Evolutionary conservation across 2,888 invertebrate species (phyloP).

Genomic region (Lochmaea crataegi): DNA sequence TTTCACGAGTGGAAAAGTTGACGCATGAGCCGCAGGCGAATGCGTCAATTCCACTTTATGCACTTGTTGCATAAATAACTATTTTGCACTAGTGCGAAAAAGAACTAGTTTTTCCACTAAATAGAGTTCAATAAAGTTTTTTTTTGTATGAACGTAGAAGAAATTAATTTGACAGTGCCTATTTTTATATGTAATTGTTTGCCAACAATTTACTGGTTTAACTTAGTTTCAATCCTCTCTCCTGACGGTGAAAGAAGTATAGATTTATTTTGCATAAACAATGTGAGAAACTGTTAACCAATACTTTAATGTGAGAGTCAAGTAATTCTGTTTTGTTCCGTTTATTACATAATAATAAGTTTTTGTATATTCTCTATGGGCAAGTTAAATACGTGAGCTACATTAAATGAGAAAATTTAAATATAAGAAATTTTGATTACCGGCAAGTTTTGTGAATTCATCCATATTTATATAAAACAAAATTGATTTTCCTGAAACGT

Average conservation of each 20-base stretch:
- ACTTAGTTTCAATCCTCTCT: not conserved
- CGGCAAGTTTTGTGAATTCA: slow-evolving; percentile 12
- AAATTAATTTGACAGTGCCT: no score
- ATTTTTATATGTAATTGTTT: no score
- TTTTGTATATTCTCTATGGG: slow-evolving; percentile 6
- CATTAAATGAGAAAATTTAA: slow-evolving; percentile 12
- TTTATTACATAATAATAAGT: slow-evolving; percentile 13
- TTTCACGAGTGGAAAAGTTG: no score
- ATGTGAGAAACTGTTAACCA: not conserved
- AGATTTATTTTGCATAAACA: not conserved
- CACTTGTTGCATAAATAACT: no score
- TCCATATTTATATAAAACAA: slow-evolving; percentile 10
- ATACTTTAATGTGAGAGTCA: not conserved
- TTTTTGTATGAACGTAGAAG: no score
- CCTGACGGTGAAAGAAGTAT: not conserved
- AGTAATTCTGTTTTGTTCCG: not conserved
- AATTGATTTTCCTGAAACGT: slow-evolving; percentile 13
- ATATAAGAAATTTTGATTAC: slow-evolving; percentile 12
- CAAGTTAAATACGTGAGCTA: slow-evolving; percentile 10
- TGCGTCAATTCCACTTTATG: no score
- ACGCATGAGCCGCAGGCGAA: no score
- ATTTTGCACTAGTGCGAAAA: no score
- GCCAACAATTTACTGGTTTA: not conserved
- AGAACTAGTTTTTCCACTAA: no score
- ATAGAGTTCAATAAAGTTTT: no score